Base-by-base conservation (phyloP, 1,140 invertebrate species). In the Drosophila dunni region DNA sequence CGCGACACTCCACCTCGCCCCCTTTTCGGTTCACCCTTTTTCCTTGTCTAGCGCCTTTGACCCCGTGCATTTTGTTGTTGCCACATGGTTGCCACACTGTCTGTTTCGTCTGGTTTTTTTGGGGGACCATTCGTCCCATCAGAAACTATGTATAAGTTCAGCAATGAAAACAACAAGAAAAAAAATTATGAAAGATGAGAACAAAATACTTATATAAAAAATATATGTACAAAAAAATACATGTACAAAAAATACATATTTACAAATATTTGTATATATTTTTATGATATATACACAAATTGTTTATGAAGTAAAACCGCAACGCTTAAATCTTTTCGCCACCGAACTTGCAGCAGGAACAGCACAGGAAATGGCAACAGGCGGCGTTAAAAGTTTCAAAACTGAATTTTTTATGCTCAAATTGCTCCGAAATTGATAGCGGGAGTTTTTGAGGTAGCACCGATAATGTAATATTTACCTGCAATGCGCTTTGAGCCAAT, bases 261-360 rank as follows among this genome's bases (percentile, higher is more conserved):
- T 20, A 20, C 0, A 20, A 20, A 20, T 29, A 29, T 29, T 29
- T 29, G 3, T 29, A 29, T 29, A 29, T 29, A 29, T 29, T 29
- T 83, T 70, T 82, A 69, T 82, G 70, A 82, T 75, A 82, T 60
- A 77, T 83, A 73, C 67, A 73, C 81, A 84, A 84, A 84, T 84
- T 84, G 81, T 80, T 84, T 77, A 84, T 84, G 73, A 84, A 84
- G 73, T 66, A 67, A 84, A 80, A 84, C 81, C 81, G 81, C 81
- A 84, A 83, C 72, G 80, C 57, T 51, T 60, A 61, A 73, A 53
- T 64, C 80, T 34, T 33, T 7, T 33, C 6, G 24, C 2, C 8
- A 11, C n/a, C 13, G 29, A 36, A 29, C 24, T 29, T 6, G 6
- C 3, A n/a, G 24, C 48, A 51, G 48, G 48, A 51, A 33, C 7